Conservation (phyloP, 2,113 vertebrate genomes). For the Archocentrus centrarchus region DNA sequence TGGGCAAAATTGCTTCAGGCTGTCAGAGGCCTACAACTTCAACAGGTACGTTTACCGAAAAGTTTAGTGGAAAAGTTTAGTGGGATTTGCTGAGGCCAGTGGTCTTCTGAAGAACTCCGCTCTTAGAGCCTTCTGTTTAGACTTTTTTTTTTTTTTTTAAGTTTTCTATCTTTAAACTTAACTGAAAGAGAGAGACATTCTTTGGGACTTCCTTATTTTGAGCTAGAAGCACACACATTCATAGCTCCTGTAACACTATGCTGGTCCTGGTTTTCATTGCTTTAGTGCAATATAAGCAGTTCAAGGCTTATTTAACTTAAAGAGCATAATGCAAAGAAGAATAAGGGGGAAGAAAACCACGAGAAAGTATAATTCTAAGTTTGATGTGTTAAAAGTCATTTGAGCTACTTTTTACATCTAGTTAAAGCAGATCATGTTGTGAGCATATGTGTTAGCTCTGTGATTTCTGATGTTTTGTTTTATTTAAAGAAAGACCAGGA, state of each 20-base stretch:
- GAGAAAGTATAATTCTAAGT: background rate
- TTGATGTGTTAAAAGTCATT: background rate
- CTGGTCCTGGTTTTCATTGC: background rate
- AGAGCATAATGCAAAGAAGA: background rate
- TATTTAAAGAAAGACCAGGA: conserved; percentile 28
- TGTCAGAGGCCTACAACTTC: conserved; percentile 15
- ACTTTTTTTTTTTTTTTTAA: too few relatives aligned
- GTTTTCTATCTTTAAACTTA: conserved; percentile 10
- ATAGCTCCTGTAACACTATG: background rate
- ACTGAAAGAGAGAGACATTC: background rate
- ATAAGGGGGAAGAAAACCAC: background rate
- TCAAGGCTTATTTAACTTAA: background rate
- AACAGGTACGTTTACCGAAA: background rate
- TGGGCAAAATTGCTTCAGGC: background rate
- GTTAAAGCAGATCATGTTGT: background rate
- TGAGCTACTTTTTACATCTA: background rate
- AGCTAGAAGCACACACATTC: conserved; percentile 15
- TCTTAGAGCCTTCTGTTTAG: background rate
- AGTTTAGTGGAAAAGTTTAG: background rate
- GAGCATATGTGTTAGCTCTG: background rate
- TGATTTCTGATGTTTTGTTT: conserved; percentile 1
- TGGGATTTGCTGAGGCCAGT: background rate
- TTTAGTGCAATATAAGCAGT: background rate
- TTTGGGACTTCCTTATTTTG: conserved; percentile 68
- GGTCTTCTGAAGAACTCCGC: background rate